These are phyloP conservation scores for Palloptera scutellata DNA, from an alignment of 2,888 invertebrate species.

Conservation along the genomic window DNA sequence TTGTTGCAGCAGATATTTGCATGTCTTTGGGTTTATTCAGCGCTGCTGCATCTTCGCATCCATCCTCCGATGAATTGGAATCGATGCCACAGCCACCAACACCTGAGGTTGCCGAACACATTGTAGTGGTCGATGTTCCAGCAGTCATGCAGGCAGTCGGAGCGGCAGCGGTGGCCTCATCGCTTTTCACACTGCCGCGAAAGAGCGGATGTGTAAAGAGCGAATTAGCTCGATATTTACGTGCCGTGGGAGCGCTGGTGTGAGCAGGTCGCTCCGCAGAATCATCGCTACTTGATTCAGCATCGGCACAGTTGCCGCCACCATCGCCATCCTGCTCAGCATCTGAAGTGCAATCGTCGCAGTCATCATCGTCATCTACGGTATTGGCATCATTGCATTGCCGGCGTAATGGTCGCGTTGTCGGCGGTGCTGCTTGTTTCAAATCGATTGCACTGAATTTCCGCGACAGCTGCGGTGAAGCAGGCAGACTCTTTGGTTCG, in stretches of 20 bases:
- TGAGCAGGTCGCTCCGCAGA: constrained; percentile 50
- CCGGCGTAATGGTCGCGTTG: constrained; percentile 30
- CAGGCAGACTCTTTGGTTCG: constrained; percentile 67
- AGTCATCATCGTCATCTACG: constrained; percentile 50
- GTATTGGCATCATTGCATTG: constrained; percentile 33
- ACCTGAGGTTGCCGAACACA: constrained; percentile 31
- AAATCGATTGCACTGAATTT: constrained; percentile 59
- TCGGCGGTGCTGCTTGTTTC: constrained; percentile 47
- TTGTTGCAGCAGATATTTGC: constrained; percentile 32
- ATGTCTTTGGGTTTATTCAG: constrained; percentile 21
- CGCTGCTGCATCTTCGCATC: constrained; percentile 41
- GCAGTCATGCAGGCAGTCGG: constrained; percentile 20
- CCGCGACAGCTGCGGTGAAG: constrained; percentile 66
- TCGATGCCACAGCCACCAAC: constrained; percentile 38
- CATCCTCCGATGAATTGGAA: constrained; percentile 50
- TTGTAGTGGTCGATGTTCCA: constrained; percentile 40
- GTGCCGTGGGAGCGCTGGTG: constrained; percentile 45
- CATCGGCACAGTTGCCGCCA: constrained; percentile 62
- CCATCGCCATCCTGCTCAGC: constrained; percentile 58
- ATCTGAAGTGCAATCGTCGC: constrained; percentile 53
- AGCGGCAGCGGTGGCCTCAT: constrained; percentile 31
- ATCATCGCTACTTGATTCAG: constrained; percentile 62
- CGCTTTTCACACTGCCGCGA: constrained; percentile 47
- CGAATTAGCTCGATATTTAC: constrained; percentile 67
- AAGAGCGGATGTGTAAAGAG: constrained; percentile 71